Conservation (phyloP, 2,797 vertebrate genomes). For the Dendrocincla tyrannina region DNA sequence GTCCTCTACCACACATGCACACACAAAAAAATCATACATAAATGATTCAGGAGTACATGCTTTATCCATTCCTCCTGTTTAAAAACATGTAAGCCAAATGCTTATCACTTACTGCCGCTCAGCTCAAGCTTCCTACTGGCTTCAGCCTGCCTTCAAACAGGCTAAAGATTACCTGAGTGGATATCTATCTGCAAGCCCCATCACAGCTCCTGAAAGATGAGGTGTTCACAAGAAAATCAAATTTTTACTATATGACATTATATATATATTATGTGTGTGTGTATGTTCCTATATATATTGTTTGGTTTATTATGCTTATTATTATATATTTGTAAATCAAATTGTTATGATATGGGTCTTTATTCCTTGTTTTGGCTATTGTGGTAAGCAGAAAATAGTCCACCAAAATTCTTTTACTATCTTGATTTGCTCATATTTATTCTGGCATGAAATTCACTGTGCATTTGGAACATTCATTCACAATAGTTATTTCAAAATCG, state of each 20-base stretch:
- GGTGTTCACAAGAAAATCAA: not conserved
- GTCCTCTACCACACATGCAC: not conserved
- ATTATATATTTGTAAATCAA: not conserved
- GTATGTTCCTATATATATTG: not conserved
- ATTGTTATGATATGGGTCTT: not conserved
- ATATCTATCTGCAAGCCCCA: not conserved
- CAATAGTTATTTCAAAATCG: not conserved
- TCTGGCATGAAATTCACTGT: not conserved
- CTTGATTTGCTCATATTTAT: constrained; percentile 1
- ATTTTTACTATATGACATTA: not conserved
- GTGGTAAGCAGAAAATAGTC: constrained; percentile 38
- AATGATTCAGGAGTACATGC: constrained; percentile 35
- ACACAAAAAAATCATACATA: not conserved
- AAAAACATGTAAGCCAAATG: constrained; percentile 19
- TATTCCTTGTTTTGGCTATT: not conserved
- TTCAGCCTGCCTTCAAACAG: not conserved
- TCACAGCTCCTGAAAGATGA: not conserved
- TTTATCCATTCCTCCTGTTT: constrained; percentile 28
- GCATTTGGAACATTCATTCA: not conserved
- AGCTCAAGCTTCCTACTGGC: not conserved
- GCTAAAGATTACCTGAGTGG: not conserved
- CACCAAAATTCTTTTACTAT: not conserved
- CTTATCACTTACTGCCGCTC: not conserved
- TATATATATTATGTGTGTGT: no score
- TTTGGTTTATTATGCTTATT: not conserved